A percentile compares a stretch with the other conserved stretches of the same genome.
Conservation (phyloP, 2,888 invertebrate genomes). For the Hypomecis atomaria region DNA sequence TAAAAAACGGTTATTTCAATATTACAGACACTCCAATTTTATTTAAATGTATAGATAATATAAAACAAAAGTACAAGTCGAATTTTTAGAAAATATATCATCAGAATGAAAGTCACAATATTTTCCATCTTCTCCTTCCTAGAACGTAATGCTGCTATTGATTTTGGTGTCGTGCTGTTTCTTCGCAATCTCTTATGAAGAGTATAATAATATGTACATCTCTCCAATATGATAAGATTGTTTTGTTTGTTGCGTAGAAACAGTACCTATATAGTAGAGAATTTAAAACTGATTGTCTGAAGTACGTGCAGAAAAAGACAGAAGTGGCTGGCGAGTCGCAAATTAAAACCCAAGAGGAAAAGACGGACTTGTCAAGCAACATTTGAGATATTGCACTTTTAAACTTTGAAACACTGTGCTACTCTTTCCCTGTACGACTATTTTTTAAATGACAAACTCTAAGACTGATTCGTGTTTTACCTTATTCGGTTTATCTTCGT, state of each 20-base stretch:
- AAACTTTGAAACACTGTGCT: too few relatives aligned
- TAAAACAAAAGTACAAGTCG: too few relatives aligned
- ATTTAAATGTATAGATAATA: too few relatives aligned
- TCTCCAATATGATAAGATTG: neutral
- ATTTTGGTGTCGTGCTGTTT: constrained; percentile 24
- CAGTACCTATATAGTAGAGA: constrained; percentile 20
- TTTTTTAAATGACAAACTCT: too few relatives aligned
- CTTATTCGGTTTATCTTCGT: too few relatives aligned
- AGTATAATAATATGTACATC: neutral
- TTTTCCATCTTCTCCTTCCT: constrained; percentile 13
- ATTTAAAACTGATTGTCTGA: constrained; percentile 16
- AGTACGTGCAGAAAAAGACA: neutral
- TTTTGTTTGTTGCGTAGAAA: constrained; percentile 19
- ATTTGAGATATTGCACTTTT: too few relatives aligned
- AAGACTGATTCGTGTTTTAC: too few relatives aligned
- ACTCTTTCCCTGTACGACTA: too few relatives aligned
- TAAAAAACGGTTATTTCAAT: too few relatives aligned
- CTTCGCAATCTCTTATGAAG: constrained; percentile 11
- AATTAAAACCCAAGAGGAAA: neutral
- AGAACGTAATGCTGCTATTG: constrained; percentile 24
- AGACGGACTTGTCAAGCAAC: too few relatives aligned
- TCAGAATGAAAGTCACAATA: neutral
- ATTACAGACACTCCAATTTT: too few relatives aligned
- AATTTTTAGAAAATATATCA: neutral
- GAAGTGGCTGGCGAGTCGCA: neutral